Conservation (phyloP, 2,797 vertebrate genomes). For the Acanthornis magna region DNA sequence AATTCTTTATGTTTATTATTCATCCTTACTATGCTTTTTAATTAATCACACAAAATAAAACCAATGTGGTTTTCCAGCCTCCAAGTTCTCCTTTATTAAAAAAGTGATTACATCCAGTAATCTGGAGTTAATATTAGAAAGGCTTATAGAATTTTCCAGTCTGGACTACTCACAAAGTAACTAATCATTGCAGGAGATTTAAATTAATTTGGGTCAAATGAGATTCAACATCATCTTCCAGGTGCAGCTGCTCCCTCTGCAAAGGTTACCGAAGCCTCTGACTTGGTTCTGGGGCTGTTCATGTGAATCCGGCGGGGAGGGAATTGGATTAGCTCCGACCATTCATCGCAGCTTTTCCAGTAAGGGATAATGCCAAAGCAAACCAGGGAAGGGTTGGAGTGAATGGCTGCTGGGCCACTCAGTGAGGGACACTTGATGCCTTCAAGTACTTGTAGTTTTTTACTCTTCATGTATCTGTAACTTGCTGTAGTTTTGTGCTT, state of each 20-base stretch:
- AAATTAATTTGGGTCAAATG: slow-evolving; percentile 52
- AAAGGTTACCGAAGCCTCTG: neutral
- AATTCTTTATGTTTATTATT: slow-evolving; percentile 42
- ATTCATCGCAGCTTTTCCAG: neutral
- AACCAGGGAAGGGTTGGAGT: neutral
- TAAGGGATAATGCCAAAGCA: neutral
- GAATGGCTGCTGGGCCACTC: neutral
- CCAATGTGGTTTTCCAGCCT: neutral
- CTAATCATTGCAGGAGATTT: slow-evolving; percentile 24
- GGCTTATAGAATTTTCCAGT: slow-evolving; percentile 14
- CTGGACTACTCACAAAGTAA: neutral
- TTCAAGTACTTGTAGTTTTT: too few relatives aligned
- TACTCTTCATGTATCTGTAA: too few relatives aligned
- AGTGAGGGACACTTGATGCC: neutral
- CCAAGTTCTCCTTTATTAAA: slow-evolving; percentile 32
- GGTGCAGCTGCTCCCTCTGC: slow-evolving; percentile 44
- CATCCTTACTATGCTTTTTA: slow-evolving; percentile 18
- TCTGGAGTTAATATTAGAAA: slow-evolving; percentile 36
- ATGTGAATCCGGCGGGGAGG: rapidly evolving
- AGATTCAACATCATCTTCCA: slow-evolving; percentile 22
- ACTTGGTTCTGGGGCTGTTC: rapidly evolving
- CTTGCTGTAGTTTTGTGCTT: too few relatives aligned
- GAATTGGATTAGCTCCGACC: neutral
- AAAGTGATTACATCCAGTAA: slow-evolving; percentile 35
- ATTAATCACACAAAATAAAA: slow-evolving; percentile 54